Evolutionary conservation across 2,113 vertebrate genomes (phyloP), one percentile per base, ranked within the genome.

Genomic region (Herpailurus yagouaroundi): DNA sequence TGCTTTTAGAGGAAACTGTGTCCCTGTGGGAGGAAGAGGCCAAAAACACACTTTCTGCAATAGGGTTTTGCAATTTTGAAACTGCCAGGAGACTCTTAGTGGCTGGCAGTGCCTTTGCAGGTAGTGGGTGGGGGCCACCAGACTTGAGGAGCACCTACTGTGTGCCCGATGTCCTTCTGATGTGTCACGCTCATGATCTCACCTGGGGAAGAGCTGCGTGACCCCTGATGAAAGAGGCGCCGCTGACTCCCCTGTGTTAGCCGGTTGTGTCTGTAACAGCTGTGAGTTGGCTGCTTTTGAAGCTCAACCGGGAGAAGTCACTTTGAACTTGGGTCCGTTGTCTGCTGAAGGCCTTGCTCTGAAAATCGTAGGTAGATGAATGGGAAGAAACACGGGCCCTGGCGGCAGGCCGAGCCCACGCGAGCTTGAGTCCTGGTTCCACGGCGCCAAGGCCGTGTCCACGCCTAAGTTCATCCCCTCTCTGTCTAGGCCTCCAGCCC

Each of bases 211-310:
- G 25, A 36, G 33, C 69, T 1, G 1, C 23, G n/a, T 6, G 29
- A 21, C 38, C 38, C 63, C 66, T 1, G 18, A 33, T 1, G 25
- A 41, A 45, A 86, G 76, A 52, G 12, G 66, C 4, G 1, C 76
- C 0, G 0, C 81, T 31, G n/a, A 55, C 55, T 21, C 36, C 0
- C 0, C 0, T 16, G 6, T 41, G 31, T 55, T 64, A 52, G 77
- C 45, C 38, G 8, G 13, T 74, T 18, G 1, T 60, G 63, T 69
- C 23, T 13, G 1, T 48, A 2, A 23, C 18, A 63, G 45, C 52
- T 5, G 0, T 7, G 3, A 27, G 66, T 3, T 52, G 88, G 63
- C 88, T 92, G 64, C 18, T 52, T 69, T 29, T 33, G 69, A 57
- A 48, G 29, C 73, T 41, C 36, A 18, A 60, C 23, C 13, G 18